Base-by-base conservation (phyloP, 1,140 invertebrate genomes). In the Mycetomoellerius zeteki region DNA sequence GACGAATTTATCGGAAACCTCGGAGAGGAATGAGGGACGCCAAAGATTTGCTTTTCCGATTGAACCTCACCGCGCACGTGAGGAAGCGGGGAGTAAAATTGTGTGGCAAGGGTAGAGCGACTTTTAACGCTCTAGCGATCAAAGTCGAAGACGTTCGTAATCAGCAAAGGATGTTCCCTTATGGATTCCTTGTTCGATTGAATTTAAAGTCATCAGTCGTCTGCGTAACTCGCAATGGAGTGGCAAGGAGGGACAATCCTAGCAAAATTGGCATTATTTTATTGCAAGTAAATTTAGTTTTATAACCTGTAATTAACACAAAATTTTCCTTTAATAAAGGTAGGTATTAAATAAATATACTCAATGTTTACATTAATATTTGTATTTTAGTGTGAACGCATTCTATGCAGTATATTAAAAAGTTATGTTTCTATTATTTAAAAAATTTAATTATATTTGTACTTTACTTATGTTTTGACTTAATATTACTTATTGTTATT, bases 31-130 rank as follows among this genome's bases (percentile, higher is more conserved):
- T 10, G 73, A 72, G 86, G 85, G 78, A 89, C 43, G 88, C 88
- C 88, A 91, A 94, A 95, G 94, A 95, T 95, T 95, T 95, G 94
- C 94, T 95, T 95, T 95, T 94, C 92, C 93, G 94, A 95, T 95
- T 94, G 94, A 95, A 92, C 92, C 64, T 91, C 88, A 88, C 77
- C 86, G 73, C 78, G 87, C 72, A 72, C 87, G 50, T 21, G 60
- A 14, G 50, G 75, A 27, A 16, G 58, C 19, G 62, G 43, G 5
- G 43, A 50, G 30, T 43, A 78, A 50, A 75, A 86, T 73, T 71
- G 52, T 86, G 72, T 60, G 81, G 86, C 76, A 84, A 78, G 80
- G 88, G 85, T 87, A 85, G 90, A 93, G 91, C 91, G 93, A 94
- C 94, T 95, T 95, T 93, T 90, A 91, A 94, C 93, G 94, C 94